Evolutionary conservation across 2,113 vertebrate species (phyloP).

Genomic region (Motacilla tschutschensis): DNA sequence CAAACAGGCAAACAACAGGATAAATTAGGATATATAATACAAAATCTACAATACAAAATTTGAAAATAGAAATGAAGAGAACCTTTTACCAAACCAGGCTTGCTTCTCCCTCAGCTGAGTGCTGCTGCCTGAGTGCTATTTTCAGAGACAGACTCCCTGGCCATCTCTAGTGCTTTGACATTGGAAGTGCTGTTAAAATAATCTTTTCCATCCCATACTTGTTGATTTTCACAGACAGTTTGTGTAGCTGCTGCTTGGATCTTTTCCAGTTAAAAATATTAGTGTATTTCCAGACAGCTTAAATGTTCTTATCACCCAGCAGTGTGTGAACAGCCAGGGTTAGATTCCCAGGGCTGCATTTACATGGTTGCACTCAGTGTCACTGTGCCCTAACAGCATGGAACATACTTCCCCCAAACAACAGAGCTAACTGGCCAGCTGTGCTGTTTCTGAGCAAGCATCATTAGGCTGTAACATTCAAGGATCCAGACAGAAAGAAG

Average conservation of each 20-base stretch:
- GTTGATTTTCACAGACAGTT: not conserved
- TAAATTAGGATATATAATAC: not conserved
- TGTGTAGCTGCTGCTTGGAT: not conserved
- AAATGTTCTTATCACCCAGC: not conserved
- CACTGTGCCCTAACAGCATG: not conserved
- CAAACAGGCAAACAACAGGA: not conserved
- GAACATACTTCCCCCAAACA: not conserved
- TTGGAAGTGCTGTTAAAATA: not conserved
- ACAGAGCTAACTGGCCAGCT: not conserved
- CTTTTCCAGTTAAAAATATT: not conserved
- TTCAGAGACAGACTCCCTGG: not conserved
- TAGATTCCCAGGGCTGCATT: not conserved
- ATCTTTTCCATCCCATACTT: not conserved
- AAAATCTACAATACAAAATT: not conserved
- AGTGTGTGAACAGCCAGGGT: not conserved
- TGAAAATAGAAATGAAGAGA: not conserved
- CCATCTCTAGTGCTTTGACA: not conserved
- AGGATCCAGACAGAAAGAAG: not conserved
- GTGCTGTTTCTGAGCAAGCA: not conserved
- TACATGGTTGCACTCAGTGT: not conserved
- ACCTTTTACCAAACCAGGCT: not conserved
- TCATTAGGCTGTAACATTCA: not conserved
- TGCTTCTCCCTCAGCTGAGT: not conserved
- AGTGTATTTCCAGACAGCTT: not conserved
- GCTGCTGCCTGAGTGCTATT: not conserved